Evolutionary conservation across 2,888 invertebrate genomes (phyloP).

Genomic region (Hanleya hanleyi): DNA sequence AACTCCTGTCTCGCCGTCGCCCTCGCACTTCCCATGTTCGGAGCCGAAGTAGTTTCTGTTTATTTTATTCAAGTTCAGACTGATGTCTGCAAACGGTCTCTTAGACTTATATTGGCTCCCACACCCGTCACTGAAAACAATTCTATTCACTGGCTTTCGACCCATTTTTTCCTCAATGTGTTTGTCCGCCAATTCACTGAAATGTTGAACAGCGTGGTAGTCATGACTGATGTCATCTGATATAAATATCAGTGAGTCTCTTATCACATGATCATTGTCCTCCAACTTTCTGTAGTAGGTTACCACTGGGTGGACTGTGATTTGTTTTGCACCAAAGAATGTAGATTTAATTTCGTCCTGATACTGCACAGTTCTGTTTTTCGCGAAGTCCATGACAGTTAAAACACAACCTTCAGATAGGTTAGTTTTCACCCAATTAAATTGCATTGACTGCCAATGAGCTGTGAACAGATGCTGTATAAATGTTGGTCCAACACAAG

Average conservation of each 20-base stretch:
- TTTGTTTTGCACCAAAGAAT: slow-evolving; percentile 26
- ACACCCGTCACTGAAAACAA: background rate
- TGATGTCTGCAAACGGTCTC: background rate
- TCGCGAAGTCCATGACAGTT: slow-evolving; percentile 78
- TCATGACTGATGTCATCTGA: slow-evolving; percentile 38
- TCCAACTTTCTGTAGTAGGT: slow-evolving; percentile 22
- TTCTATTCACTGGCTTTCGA: background rate
- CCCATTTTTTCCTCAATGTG: no score
- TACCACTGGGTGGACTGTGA: slow-evolving; percentile 42
- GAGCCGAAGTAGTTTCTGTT: background rate
- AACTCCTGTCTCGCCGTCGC: no score
- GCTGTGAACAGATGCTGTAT: slow-evolving; percentile 15
- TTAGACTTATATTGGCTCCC: background rate
- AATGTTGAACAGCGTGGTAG: slow-evolving; percentile 36
- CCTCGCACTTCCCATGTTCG: no score
- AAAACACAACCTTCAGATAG: slow-evolving; percentile 23
- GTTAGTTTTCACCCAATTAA: slow-evolving; percentile 17
- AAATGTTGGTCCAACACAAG: slow-evolving; percentile 3
- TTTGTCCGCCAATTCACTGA: background rate
- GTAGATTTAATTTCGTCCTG: slow-evolving; percentile 35
- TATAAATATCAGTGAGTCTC: slow-evolving; percentile 27
- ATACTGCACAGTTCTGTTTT: slow-evolving; percentile 33
- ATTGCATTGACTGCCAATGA: slow-evolving; percentile 38
- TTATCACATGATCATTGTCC: slow-evolving; percentile 6
- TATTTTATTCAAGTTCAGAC: background rate